These are phyloP conservation scores for Ophioninae sp. DNA, from an alignment of 2,888 invertebrate genomes.

Conservation along the genomic window DNA sequence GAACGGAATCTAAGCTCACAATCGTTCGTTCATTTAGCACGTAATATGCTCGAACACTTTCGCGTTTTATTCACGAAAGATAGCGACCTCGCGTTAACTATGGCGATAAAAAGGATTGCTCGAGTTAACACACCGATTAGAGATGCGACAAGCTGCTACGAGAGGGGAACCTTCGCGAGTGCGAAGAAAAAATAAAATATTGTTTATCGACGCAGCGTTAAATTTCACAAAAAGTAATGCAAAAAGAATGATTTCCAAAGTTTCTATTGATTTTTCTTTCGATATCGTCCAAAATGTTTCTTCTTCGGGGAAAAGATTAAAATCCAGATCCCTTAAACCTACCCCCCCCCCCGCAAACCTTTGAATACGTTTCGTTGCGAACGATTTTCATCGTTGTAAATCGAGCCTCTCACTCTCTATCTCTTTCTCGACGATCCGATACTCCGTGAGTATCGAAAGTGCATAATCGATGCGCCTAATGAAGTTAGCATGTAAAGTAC, in stretches of 20 bases:
- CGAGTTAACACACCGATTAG: conserved; percentile 17
- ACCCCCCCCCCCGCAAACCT: not conserved
- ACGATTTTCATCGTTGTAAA: conserved; percentile 8
- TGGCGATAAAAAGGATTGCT: conserved; percentile 1
- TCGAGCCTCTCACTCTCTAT: conserved; percentile 21
- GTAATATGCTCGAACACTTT: conserved; percentile 44
- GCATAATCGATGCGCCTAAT: conserved; percentile 60
- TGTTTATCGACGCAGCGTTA: not conserved
- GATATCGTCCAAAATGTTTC: not conserved
- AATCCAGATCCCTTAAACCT: too few species aligned
- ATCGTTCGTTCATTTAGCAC: conserved; percentile 40
- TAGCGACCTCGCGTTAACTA: not conserved
- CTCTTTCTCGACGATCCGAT: conserved; percentile 13
- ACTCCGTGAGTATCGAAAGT: conserved; percentile 27
- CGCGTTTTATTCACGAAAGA: conserved; percentile 14
- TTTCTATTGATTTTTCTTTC: not conserved
- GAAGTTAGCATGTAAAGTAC: conserved; percentile 53
- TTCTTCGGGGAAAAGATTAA: not conserved
- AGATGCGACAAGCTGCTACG: conserved; percentile 20
- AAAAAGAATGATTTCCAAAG: not conserved
- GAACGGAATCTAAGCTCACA: conserved; percentile 30
- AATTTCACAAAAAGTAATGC: not conserved
- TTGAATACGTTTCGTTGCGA: not conserved
- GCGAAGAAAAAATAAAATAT: not conserved
- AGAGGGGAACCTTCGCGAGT: not conserved